A percentile compares a stretch with the other conserved stretches of the same genome.
phyloP scores from a whole-genome alignment of 2,888 invertebrate genomes.

The Lydus trimaculatus region DNA sequence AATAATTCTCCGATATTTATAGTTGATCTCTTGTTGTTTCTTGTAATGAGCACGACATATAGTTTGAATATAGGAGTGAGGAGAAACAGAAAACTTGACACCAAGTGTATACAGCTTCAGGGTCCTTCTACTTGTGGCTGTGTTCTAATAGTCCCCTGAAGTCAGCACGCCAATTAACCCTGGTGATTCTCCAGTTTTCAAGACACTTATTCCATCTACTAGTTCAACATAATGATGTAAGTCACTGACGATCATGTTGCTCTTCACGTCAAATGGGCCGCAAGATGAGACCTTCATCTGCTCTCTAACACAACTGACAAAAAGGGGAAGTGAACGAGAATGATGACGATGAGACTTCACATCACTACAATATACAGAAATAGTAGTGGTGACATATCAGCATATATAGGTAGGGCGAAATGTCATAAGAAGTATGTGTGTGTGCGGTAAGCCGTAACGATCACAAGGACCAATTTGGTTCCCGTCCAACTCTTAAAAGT shows the following conservation, averaged over 20 bases:
- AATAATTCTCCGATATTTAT: background rate
- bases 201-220: slow-evolving; percentile 27
- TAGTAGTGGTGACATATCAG: background rate
- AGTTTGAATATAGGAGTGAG: background rate
- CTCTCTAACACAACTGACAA: slow-evolving; percentile 12
- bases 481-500: slow-evolving; percentile 38
- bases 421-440: slow-evolving; percentile 15
- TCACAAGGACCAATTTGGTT: slow-evolving; percentile 39
- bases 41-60: background rate
- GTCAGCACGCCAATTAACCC: slow-evolving; percentile 8
- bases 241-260: slow-evolving; percentile 34
- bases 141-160: background rate
- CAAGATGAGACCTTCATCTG: background rate
- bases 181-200: slow-evolving; percentile 24
- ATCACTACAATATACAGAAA: background rate
- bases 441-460: slow-evolving; percentile 35
- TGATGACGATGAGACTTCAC: background rate
- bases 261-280: slow-evolving; percentile 28
- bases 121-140: background rate
- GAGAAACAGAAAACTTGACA: background rate
- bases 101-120: background rate
- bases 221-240: slow-evolving; percentile 30
- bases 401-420: slow-evolving; percentile 6
- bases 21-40: background rate
- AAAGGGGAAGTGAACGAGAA: slow-evolving; percentile 6